Percentiles rank a stretch among this genome's conserved stretches.
phyloP scores from a whole-genome alignment of 2,113 vertebrate genomes.

The Mus musculus region GRCm39 chr3:138053501-138054000 shows the following conservation, averaged over 20 bases:
- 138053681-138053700: neutral
- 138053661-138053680: neutral
- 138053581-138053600: neutral
- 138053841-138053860: neutral
- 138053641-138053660: neutral
- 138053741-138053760: neutral
- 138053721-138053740: neutral
- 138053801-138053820: neutral
- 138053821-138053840: neutral
- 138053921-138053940: neutral
- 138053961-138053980: neutral
- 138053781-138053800: neutral
- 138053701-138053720: neutral
- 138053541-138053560: neutral
- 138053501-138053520: too few relatives aligned
- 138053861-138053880: neutral
- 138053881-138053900: neutral
- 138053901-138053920: neutral
- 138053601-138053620: neutral
- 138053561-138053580: neutral
- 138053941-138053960: too few relatives aligned
- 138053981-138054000: neutral
- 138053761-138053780: neutral
- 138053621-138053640: neutral
- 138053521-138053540: neutral